Conservation (phyloP, 2,113 vertebrate genomes). For the Loxodonta africana region DNA sequence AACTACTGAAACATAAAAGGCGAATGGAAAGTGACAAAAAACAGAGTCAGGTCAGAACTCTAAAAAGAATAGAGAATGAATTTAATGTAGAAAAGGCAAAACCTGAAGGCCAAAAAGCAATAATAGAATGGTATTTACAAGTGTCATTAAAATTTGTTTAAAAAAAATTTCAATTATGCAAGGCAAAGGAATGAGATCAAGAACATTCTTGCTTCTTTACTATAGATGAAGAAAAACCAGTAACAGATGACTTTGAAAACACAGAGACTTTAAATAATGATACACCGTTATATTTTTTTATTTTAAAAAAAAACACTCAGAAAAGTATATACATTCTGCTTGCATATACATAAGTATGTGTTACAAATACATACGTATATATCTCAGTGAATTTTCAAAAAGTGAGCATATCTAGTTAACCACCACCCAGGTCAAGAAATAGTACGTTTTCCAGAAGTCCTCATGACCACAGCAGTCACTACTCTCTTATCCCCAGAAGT, state of each 20-base stretch:
- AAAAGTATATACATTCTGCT: neutral
- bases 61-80: neutral
- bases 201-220: conserved; percentile 22
- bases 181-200: neutral
- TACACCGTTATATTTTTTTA: neutral
- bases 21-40: conserved; percentile 16
- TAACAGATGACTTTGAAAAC: neutral
- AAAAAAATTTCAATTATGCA: neutral
- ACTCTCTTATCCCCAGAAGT: neutral
- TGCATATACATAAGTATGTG: neutral
- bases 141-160: neutral
- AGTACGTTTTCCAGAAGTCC: neutral
- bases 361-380: neutral
- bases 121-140: neutral
- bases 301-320: neutral
- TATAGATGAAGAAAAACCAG: neutral
- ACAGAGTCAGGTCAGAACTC: neutral
- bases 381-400: neutral
- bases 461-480: neutral
- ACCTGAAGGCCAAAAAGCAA: neutral
- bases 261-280: neutral
- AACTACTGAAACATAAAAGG: neutral
- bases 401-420: neutral
- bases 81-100: neutral
- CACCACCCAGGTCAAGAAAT: neutral